These are phyloP conservation scores for Amblyopsis rosae DNA, from an alignment of 2,113 vertebrate genomes.

Conservation along the genomic window DNA sequence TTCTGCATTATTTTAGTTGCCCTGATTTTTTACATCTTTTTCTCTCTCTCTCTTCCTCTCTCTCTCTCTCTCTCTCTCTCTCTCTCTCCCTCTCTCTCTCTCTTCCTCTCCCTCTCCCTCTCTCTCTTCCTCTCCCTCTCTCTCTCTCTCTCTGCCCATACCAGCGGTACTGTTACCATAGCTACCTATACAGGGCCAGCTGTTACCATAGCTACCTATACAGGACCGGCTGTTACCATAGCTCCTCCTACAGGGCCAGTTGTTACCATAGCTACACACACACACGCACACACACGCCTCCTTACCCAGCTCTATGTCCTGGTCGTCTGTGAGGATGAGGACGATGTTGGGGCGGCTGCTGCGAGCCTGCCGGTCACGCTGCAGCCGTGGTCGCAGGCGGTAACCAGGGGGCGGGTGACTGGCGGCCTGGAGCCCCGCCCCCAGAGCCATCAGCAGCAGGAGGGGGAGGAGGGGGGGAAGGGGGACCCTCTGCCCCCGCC, in stretches of 20 bases:
- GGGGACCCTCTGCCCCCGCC: conserved; percentile 68
- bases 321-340: conserved; percentile 95
- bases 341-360: conserved; percentile 97
- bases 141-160: too few species aligned
- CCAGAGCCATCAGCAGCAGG: conserved; percentile 47
- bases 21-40: background rate
- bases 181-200: background rate
- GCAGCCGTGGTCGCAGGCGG: conserved; percentile 85
- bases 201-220: background rate
- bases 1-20: too few species aligned
- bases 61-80: background rate
- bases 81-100: too few species aligned
- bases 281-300: background rate
- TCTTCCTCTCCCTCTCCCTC: background rate
- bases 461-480: conserved; percentile 67
- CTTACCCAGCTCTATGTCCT: conserved; percentile 95
- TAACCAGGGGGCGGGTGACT: conserved; percentile 84
- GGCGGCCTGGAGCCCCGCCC: conserved; percentile 73
- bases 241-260: too few species aligned
- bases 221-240: background rate
- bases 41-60: background rate
- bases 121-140: background rate
- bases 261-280: background rate
- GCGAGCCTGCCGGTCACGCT: conserved; percentile 84
- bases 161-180: too few species aligned